Conservation (phyloP, 2,888 invertebrate species). For the Synanthedon formicaeformis region DNA sequence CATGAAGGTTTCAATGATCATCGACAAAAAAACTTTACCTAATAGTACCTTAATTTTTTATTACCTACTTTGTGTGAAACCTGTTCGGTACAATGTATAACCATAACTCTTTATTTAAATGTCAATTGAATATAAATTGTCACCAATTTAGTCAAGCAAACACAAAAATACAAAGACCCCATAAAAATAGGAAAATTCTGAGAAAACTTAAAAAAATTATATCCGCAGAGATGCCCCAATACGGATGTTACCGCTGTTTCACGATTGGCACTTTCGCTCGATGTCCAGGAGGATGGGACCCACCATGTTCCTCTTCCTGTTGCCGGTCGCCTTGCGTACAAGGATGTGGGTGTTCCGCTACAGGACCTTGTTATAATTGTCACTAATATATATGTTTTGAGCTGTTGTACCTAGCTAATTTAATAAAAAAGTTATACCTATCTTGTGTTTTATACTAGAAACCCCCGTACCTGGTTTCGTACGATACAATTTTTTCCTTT, state of each 20-base stretch:
- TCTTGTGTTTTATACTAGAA: too few relatives aligned
- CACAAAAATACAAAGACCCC: neutral
- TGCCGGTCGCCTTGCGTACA: conserved; percentile 11
- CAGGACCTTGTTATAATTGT: conserved; percentile 27
- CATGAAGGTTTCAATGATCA: too few relatives aligned
- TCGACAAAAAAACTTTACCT: too few relatives aligned
- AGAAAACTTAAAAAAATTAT: neutral
- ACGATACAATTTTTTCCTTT: too few relatives aligned
- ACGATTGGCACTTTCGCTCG: conserved; percentile 41
- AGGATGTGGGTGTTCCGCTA: conserved; percentile 22
- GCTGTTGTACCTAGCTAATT: neutral
- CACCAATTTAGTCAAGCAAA: neutral
- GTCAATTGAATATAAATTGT: neutral
- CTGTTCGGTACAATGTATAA: too few relatives aligned
- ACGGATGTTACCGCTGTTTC: conserved; percentile 44
- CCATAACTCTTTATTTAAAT: too few relatives aligned
- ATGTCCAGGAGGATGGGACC: conserved; percentile 40
- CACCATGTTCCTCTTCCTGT: conserved; percentile 9
- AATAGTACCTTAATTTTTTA: too few relatives aligned
- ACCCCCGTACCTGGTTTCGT: too few relatives aligned
- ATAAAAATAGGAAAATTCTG: neutral
- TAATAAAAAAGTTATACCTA: neutral
- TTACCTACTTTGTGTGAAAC: too few relatives aligned
- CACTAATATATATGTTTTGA: neutral
- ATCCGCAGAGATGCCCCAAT: conserved; percentile 5